Evolutionary conservation across 2,888 invertebrate genomes (phyloP).

Genomic region (Marronus borbonicus): DNA sequence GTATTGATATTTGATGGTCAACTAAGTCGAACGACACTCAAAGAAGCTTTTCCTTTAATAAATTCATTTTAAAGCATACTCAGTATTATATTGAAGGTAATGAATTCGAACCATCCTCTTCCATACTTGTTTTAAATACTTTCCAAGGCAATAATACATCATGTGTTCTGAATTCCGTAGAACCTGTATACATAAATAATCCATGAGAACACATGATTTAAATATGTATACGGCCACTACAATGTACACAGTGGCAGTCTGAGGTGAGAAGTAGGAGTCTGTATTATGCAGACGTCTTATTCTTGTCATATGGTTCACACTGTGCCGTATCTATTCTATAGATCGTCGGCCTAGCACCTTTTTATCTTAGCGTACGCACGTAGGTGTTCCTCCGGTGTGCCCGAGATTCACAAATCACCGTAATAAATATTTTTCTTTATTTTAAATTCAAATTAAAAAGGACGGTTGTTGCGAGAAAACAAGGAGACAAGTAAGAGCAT

Average conservation of each 20-base stretch:
- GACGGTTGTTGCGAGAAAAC: conserved; percentile 29
- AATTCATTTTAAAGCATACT: no score
- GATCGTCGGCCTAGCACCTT: conserved; percentile 24
- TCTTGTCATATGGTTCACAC: conserved; percentile 52
- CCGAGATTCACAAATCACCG: conserved; percentile 49
- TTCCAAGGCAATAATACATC: background rate
- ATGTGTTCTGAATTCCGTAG: conserved; percentile 1
- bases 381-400: conserved; percentile 49
- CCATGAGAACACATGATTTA: no score
- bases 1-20: no score
- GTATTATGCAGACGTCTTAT: conserved; percentile 50
- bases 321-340: conserved; percentile 45
- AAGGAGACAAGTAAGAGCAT: background rate
- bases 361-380: conserved; percentile 31
- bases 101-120: no score
- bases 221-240: background rate
- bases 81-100: no score
- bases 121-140: background rate
- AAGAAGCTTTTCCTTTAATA: no score
- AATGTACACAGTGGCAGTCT: conserved; percentile 31
- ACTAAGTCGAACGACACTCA: no score
- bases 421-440: conserved; percentile 51
- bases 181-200: no score
- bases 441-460: conserved; percentile 50
- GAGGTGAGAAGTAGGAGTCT: conserved; percentile 51